phyloP scores from a whole-genome alignment of 1,140 invertebrate genomes.

The Diabrotica undecimpunctata region DNA sequence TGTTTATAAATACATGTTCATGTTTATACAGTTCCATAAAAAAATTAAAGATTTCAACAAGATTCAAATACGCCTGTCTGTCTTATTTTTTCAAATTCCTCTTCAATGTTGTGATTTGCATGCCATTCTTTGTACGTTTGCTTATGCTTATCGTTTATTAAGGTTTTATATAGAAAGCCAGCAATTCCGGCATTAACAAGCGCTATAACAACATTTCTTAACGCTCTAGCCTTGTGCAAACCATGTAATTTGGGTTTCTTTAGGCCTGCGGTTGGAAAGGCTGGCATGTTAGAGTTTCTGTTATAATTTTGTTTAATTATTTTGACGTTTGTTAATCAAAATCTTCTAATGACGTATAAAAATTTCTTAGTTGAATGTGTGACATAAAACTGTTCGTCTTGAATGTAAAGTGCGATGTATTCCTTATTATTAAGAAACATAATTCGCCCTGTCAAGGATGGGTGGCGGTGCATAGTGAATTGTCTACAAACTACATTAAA shows the following conservation, averaged over 20 bases:
- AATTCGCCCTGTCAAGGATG: too few species aligned
- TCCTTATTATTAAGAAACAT: too few species aligned
- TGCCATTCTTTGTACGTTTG: conserved; percentile 4
- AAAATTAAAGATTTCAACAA: not conserved
- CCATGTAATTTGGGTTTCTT: conserved; percentile 13
- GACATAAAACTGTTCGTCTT: too few species aligned
- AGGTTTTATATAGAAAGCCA: conserved; percentile 7
- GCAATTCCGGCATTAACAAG: not conserved
- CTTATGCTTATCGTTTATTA: not conserved
- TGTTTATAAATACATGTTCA: too few species aligned
- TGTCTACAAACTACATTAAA: too few species aligned
- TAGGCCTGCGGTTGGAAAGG: not conserved
- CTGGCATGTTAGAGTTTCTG: not conserved
- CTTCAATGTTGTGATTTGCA: conserved; percentile 14
- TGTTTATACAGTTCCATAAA: too few species aligned
- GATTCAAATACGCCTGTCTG: conserved; percentile 15
- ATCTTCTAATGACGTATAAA: too few species aligned
- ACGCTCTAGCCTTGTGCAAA: not conserved
- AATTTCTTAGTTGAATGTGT: too few species aligned
- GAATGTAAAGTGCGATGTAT: too few species aligned
- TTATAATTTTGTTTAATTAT: too few species aligned
- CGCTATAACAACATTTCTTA: not conserved
- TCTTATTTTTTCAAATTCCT: conserved; percentile 15
- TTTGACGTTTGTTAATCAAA: too few species aligned
- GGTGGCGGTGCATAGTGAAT: too few species aligned